phyloP scores from a whole-genome alignment of 2,888 invertebrate species.

The Lasioglossum pauxillum region DNA sequence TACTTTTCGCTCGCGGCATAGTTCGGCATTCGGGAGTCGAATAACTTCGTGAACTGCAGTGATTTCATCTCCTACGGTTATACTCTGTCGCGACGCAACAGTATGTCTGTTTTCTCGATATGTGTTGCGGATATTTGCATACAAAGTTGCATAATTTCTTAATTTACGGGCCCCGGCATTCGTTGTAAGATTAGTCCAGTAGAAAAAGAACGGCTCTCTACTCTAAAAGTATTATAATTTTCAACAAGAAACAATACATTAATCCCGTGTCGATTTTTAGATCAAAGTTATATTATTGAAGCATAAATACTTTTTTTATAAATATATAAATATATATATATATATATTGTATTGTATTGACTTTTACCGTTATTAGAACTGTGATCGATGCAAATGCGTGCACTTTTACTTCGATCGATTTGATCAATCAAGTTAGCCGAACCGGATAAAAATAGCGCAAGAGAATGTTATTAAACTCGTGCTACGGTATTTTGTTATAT shows the following conservation, averaged over 20 bases:
- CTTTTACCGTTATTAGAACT: conserved; percentile 59
- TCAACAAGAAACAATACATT: conserved; percentile 38
- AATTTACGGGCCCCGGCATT: background rate
- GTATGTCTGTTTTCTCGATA: background rate
- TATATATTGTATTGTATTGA: conserved; percentile 28
- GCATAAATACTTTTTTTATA: conserved; percentile 55
- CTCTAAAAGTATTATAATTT: conserved; percentile 63
- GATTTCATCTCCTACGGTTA: background rate
- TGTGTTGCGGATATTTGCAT: background rate
- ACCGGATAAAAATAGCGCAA: background rate
- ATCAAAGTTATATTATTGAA: conserved; percentile 45
- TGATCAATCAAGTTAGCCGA: conserved; percentile 7
- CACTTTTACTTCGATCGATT: conserved; percentile 35
- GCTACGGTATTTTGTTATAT: conserved; percentile 29
- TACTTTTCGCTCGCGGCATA: background rate
- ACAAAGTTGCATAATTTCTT: background rate
- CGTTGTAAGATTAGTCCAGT: conserved; percentile 38
- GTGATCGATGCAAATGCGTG: conserved; percentile 57
- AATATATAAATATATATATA: conserved; percentile 22
- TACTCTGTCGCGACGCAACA: background rate
- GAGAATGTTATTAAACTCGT: conserved; percentile 1
- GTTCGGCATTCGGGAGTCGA: background rate
- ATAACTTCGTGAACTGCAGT: background rate
- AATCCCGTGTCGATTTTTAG: conserved; percentile 38
- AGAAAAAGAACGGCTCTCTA: conserved; percentile 66